These are phyloP conservation scores for Nomada goodeniana DNA, from an alignment of 2,888 invertebrate species.

Conservation along the genomic window DNA sequence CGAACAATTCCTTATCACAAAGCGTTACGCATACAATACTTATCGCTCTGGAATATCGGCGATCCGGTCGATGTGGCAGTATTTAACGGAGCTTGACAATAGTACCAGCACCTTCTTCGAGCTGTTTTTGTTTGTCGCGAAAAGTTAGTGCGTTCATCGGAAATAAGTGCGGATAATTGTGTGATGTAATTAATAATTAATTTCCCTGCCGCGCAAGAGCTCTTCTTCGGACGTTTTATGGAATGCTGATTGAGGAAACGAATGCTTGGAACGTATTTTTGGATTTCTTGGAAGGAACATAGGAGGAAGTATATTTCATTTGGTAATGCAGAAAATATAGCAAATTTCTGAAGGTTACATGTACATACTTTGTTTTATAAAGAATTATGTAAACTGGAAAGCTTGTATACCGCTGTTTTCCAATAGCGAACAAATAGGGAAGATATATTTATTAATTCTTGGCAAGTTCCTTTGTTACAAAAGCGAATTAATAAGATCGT, in stretches of 20 bases:
- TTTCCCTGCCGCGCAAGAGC: no score
- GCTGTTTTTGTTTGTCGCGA: not conserved
- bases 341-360: no score
- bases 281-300: not conserved
- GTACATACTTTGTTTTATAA: no score
- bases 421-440: no score
- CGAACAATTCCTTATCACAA: not conserved
- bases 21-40: not conserved
- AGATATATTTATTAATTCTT: no score
- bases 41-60: not conserved
- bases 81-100: not conserved
- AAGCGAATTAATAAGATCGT: no score
- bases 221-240: not conserved
- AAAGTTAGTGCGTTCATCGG: not conserved
- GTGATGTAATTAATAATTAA: no score
- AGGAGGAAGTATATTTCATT: not conserved
- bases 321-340: not conserved
- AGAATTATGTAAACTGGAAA: no score
- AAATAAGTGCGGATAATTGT: no score
- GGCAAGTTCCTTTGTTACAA: no score
- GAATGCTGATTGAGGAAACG: not conserved
- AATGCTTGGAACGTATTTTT: not conserved
- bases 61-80: constrained; percentile 8
- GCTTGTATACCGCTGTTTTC: no score
- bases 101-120: not conserved